Evolutionary conservation across 2,888 invertebrate species (phyloP).

Genomic region (Leuctra nigra): DNA sequence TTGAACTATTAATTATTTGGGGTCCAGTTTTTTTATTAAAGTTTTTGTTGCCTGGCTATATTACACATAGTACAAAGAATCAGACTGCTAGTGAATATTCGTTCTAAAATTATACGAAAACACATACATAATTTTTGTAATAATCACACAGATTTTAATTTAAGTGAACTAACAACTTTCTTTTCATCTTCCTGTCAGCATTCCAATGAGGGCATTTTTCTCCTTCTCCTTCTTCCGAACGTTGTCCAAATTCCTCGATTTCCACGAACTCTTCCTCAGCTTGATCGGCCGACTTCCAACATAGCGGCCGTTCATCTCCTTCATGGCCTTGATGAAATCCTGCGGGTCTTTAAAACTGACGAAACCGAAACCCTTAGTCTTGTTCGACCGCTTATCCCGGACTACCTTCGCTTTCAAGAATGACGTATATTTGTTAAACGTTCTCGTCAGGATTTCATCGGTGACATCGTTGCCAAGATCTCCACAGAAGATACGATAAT

Average conservation of each 20-base stretch:
- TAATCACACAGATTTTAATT: too few relatives aligned
- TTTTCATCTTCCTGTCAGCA: constrained; percentile 40
- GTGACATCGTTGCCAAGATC: constrained; percentile 99
- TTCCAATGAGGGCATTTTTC: constrained; percentile 73
- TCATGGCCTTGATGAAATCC: constrained; percentile 97
- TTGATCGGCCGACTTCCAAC: constrained; percentile 99
- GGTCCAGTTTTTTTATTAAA: too few relatives aligned
- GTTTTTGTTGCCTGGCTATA: too few relatives aligned
- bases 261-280: constrained; percentile 94
- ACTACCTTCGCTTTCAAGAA: constrained; percentile 94
- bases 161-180: too few relatives aligned
- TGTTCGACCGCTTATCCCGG: constrained; percentile 92
- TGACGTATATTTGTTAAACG: constrained; percentile 89
- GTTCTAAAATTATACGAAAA: too few relatives aligned
- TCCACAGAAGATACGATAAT: constrained; percentile 98
- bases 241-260: constrained; percentile 83
- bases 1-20: too few relatives aligned
- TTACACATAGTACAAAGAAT: too few relatives aligned
- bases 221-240: constrained; percentile 96
- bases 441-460: constrained; percentile 92
- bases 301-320: constrained; percentile 99
- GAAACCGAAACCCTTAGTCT: constrained; percentile 98
- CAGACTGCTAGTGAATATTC: too few relatives aligned
- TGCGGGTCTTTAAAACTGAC: constrained; percentile 97
- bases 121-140: too few relatives aligned